Evolutionary conservation across 2,888 invertebrate species (phyloP).

Genomic region (Leucoptera coffeella): DNA sequence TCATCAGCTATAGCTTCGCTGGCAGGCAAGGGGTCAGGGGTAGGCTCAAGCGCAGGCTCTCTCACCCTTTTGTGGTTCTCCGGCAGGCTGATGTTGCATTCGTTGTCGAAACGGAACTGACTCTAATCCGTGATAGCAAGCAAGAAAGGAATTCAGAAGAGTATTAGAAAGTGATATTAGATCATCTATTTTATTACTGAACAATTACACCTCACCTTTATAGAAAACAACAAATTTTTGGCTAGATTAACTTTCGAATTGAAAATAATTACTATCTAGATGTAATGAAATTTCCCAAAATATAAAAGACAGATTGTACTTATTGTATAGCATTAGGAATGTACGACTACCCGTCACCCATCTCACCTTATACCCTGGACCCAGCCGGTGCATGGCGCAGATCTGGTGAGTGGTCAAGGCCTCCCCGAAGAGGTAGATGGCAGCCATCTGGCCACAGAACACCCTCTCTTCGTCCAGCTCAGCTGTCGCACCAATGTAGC

Average conservation of each 20-base stretch:
- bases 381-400: slow-evolving; percentile 96
- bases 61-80: slow-evolving; percentile 99
- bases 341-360: no score
- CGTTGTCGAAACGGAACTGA: slow-evolving; percentile 99
- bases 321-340: no score
- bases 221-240: no score
- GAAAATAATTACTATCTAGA: no score
- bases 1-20: slow-evolving; percentile 25
- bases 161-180: neutral
- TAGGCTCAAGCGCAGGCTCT: slow-evolving; percentile 24
- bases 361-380: slow-evolving; percentile 97
- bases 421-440: slow-evolving; percentile 97
- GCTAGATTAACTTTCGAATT: no score
- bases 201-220: no score
- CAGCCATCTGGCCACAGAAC: slow-evolving; percentile 99
- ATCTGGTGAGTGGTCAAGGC: slow-evolving; percentile 96
- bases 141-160: slow-evolving; percentile 15
- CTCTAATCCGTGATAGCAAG: slow-evolving; percentile 64
- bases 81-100: slow-evolving; percentile 94
- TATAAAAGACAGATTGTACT: no score
- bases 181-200: no score
- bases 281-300: no score
- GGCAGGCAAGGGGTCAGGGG: slow-evolving; percentile 14
- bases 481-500: slow-evolving; percentile 96
- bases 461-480: slow-evolving; percentile 95